Conservation (phyloP, 1,140 invertebrate species). For the Ips typographus region DNA sequence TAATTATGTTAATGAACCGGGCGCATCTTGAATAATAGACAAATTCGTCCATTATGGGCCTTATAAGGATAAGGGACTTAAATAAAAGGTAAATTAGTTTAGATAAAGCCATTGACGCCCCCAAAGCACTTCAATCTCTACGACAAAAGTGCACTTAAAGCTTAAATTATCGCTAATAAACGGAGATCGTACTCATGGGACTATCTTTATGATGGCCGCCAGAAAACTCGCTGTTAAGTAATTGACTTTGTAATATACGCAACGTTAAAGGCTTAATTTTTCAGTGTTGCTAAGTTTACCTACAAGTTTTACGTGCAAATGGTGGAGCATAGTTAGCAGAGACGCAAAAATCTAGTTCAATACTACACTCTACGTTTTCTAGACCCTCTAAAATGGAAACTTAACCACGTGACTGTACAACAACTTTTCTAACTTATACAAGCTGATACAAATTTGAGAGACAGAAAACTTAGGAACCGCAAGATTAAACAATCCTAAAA, state of each 20-base stretch:
- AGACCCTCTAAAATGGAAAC: no score
- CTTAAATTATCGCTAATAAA: slow-evolving; percentile 24
- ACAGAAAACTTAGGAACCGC: no score
- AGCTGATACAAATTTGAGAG: no score
- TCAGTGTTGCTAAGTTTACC: no score
- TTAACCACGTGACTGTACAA: no score
- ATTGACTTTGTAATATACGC: not conserved
- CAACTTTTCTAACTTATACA: no score
- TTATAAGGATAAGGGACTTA: slow-evolving; percentile 16
- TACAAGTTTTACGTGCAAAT: no score
- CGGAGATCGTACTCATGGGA: slow-evolving; percentile 9
- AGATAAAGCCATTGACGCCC: slow-evolving; percentile 27
- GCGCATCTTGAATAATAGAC: slow-evolving; percentile 9
- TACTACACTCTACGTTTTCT: no score
- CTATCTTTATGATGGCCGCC: slow-evolving; percentile 12
- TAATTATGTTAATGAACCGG: slow-evolving; percentile 19
- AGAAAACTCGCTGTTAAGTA: slow-evolving; percentile 7
- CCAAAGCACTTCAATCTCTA: slow-evolving; percentile 18
- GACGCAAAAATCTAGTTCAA: no score
- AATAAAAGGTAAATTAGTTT: slow-evolving; percentile 29
- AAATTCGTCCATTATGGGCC: slow-evolving; percentile 19
- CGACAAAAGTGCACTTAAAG: slow-evolving; percentile 28
- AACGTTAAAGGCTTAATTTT: not conserved
- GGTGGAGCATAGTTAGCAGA: no score
- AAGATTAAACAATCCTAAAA: no score